These are phyloP conservation scores for Otolemur garnettii DNA, from an alignment of 2,113 vertebrate genomes.

Conservation along the genomic window DNA sequence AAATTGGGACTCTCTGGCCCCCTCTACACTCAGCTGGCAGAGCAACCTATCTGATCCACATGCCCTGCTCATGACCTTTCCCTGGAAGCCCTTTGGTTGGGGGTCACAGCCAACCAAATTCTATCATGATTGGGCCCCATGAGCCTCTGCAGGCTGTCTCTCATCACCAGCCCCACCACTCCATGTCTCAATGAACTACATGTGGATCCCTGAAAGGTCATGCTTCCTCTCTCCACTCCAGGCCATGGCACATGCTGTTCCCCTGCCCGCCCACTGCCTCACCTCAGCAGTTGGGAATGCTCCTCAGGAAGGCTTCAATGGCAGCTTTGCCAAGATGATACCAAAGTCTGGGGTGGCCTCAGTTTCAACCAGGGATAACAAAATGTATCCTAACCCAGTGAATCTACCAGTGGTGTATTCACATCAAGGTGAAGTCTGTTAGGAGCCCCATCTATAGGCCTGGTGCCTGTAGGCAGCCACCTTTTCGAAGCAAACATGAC, in stretches of 20 bases:
- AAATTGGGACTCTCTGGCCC: not conserved
- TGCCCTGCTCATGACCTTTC: not conserved
- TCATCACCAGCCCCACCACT: not conserved
- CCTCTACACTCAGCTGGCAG: not conserved
- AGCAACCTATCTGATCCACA: not conserved
- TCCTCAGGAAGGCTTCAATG: not conserved
- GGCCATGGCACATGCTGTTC: not conserved
- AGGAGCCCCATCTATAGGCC: not conserved
- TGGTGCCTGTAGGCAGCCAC: not conserved
- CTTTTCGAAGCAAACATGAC: not conserved
- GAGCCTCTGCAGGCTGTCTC: not conserved
- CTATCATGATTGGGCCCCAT: not conserved
- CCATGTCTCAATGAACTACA: not conserved
- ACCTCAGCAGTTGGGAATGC: not conserved
- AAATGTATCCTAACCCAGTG: not conserved
- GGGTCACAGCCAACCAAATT: not conserved
- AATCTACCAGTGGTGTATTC: accelerated
- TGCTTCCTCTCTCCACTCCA: not conserved
- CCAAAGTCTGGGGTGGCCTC: not conserved
- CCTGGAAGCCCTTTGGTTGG: not conserved
- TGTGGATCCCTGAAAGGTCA: not conserved
- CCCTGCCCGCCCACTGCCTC: not conserved
- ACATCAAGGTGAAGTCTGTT: not conserved
- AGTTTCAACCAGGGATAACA: not conserved
- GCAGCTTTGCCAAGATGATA: not conserved